Evolutionary conservation across 2,888 invertebrate genomes (phyloP).

Genomic region (Heteropelma amictum): DNA sequence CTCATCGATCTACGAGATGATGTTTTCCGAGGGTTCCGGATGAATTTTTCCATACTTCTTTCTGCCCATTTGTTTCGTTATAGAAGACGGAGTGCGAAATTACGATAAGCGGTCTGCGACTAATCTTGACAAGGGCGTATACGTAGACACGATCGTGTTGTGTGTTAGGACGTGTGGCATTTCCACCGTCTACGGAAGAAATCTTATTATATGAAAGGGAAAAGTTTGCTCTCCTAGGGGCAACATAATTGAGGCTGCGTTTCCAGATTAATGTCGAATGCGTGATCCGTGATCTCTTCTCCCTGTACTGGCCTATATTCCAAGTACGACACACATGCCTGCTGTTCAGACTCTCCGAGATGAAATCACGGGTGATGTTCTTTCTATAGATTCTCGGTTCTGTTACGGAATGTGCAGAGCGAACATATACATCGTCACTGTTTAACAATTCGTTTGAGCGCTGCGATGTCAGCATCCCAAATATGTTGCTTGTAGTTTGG

Average conservation of each 20-base stretch:
- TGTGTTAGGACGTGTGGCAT: constrained; percentile 12
- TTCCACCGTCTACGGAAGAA: background rate
- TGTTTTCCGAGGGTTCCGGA: constrained; percentile 1
- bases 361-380: background rate
- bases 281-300: constrained; percentile 21
- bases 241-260: constrained; percentile 16
- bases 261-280: constrained; percentile 44
- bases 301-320: too few species aligned
- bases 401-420: too few species aligned
- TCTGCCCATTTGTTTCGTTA: too few species aligned
- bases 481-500: too few species aligned
- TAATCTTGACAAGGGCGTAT: background rate
- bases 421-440: too few species aligned
- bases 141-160: background rate
- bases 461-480: too few species aligned
- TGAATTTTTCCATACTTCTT: too few species aligned
- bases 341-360: constrained; percentile 5
- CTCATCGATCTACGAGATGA: background rate
- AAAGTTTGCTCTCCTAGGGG: background rate
- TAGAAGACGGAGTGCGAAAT: background rate
- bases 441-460: too few species aligned
- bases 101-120: too few species aligned
- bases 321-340: too few species aligned
- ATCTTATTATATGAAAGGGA: constrained; percentile 24
- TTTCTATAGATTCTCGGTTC: constrained; percentile 40